Conservation (phyloP, 2,113 vertebrate genomes). For the Oryzias curvinotus region DNA sequence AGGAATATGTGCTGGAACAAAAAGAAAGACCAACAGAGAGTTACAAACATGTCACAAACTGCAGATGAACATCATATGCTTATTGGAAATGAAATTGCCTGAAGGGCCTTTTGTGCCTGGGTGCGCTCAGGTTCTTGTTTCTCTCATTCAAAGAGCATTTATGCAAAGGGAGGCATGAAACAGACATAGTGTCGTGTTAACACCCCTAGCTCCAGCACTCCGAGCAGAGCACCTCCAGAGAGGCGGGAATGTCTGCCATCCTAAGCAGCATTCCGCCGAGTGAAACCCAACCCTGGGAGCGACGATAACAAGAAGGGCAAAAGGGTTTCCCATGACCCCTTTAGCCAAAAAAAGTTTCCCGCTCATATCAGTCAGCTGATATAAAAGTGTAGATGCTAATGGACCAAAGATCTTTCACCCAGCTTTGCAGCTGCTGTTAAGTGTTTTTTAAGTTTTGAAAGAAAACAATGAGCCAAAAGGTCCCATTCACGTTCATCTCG, state of each 20-base stretch:
- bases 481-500: background rate
- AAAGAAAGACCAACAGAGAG: conserved; percentile 12
- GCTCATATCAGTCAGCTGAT: conserved; percentile 38
- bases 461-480: background rate
- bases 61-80: background rate
- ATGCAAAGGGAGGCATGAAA: conserved; percentile 24
- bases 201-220: conserved; percentile 24
- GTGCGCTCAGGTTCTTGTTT: conserved; percentile 14
- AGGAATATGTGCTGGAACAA: conserved; percentile 85
- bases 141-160: conserved; percentile 20
- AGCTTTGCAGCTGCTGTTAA: background rate
- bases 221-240: conserved; percentile 56
- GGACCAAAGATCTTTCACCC: conserved; percentile 11
- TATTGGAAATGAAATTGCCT: background rate
- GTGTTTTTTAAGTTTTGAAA: conserved; percentile 9
- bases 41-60: conserved; percentile 6
- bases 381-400: conserved; percentile 14
- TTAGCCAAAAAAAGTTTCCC: conserved; percentile 35
- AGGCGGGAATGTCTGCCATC: conserved; percentile 61
- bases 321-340: conserved; percentile 78
- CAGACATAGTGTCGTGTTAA: conserved; percentile 25
- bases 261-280: conserved; percentile 62
- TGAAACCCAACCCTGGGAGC: conserved; percentile 75
- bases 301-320: conserved; percentile 64
- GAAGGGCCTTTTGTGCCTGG: background rate